Percentiles rank a stretch among this genome's conserved stretches.
Evolutionary conservation across 2,797 vertebrate species (phyloP).

Genomic region (Lutjanus argentimaculatus): DNA sequence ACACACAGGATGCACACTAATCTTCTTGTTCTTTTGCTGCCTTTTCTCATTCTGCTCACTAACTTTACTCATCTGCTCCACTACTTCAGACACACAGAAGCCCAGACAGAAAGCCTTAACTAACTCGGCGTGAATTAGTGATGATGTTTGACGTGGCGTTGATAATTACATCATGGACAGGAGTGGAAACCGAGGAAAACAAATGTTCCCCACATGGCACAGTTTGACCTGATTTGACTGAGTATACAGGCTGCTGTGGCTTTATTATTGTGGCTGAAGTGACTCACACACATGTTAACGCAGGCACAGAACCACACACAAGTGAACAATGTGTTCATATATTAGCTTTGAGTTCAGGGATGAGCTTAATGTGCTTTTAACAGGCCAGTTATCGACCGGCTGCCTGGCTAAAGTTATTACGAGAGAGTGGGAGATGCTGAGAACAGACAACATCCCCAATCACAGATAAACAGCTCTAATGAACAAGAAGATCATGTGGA

Average conservation of each 20-base stretch:
- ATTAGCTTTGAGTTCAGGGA: conserved; percentile 30
- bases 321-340: conserved; percentile 21
- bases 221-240: conserved; percentile 41
- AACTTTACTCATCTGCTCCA: background rate
- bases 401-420: conserved; percentile 52
- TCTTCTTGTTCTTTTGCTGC: background rate
- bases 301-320: conserved; percentile 16
- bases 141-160: conserved; percentile 10
- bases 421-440: background rate
- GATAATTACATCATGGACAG: conserved; percentile 17
- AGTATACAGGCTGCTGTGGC: conserved; percentile 24
- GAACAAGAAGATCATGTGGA: conserved; percentile 29
- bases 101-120: background rate
- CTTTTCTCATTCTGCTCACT: background rate
- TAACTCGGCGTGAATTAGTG: background rate
- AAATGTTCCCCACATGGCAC: conserved; percentile 34
- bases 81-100: background rate
- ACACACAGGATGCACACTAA: conserved; percentile 4
- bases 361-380: conserved; percentile 65
- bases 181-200: conserved; percentile 27
- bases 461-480: conserved; percentile 52
- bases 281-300: conserved; percentile 24
- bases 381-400: conserved; percentile 50
- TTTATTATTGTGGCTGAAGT: conserved; percentile 33
- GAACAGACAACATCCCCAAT: conserved; percentile 36